Base-by-base conservation (phyloP, 1,140 invertebrate genomes). In the Apolygus lucorum region DNA sequence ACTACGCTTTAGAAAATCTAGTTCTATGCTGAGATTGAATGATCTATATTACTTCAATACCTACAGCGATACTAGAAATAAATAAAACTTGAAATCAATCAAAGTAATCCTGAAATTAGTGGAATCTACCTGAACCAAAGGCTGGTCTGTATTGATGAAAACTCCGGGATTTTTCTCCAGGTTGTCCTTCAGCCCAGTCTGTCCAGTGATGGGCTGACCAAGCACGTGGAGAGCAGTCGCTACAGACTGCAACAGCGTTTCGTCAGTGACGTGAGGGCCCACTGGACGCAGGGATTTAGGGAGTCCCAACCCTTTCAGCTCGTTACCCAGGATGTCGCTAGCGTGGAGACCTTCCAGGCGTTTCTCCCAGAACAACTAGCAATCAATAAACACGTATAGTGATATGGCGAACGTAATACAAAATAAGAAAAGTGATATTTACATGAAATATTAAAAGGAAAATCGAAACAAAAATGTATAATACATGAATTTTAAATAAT, bases 331-430 rank as follows among this genome's bases (percentile, higher is more conserved):
- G 29, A 88, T 83, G 80, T 95, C 92, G 76, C 90, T 92, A 0
- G 95, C 93, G 73, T 89, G 86, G 63, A 98, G 80, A 52, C 93
- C 83, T 81, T 98, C 93, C 28, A 99, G 81, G 73, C 96, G 81
- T 79, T 98, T 98, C 77, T 98, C 95, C 96, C 96, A 99, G 78
- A 99, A 98, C 49, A 98, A 78, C 88, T 91, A 78, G 70, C 81
- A 78, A 68, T 54, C 70, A 66, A 66, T 28, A n/a, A 66, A 66
- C 11, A 59, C 2, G 4, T 42, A 42, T 4, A 42, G 4, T 8
- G 4, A 42, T 42, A 42, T 42, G 34, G 34, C 4, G 34, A 42
- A 42, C 34, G 34, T 42, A 42, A 42, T 8, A 42, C 22, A 11
- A 59, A 22, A 59, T 11, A 59, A 59, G 17, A 49, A 49, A 49